These are phyloP conservation scores for Phyllotreta striolata DNA, from an alignment of 2,888 invertebrate genomes.

Conservation along the genomic window DNA sequence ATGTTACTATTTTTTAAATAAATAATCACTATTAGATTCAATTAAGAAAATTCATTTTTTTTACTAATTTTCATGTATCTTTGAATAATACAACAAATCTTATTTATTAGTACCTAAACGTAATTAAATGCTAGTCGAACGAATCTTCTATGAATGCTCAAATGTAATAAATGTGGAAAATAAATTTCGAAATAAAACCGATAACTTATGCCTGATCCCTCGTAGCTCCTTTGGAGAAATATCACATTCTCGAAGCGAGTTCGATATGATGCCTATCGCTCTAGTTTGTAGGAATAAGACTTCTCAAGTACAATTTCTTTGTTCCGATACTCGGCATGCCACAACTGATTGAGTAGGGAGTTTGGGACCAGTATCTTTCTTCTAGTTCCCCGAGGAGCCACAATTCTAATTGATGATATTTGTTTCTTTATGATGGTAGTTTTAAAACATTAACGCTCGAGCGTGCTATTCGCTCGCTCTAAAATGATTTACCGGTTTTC, in stretches of 20 bases:
- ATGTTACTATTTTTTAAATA: too few relatives aligned
- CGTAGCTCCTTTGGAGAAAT: constrained; percentile 45
- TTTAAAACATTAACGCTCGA: constrained; percentile 43
- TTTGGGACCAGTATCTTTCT: constrained; percentile 56
- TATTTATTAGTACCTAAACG: too few relatives aligned
- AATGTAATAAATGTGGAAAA: too few relatives aligned
- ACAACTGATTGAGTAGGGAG: constrained; percentile 61
- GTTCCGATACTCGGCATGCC: constrained; percentile 58
- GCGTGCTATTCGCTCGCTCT: constrained; percentile 30
- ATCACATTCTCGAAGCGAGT: constrained; percentile 56
- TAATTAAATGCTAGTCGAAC: too few relatives aligned
- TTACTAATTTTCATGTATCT: too few relatives aligned
- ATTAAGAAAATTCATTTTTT: too few relatives aligned
- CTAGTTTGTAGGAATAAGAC: constrained; percentile 57
- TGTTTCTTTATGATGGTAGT: constrained; percentile 50
- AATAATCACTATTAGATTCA: too few relatives aligned
- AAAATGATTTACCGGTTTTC: constrained; percentile 24
- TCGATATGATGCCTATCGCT: constrained; percentile 59
- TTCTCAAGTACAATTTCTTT: constrained; percentile 61
- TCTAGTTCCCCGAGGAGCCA: constrained; percentile 51
- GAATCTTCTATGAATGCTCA: too few relatives aligned
- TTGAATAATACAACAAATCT: too few relatives aligned
- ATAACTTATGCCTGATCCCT: constrained; percentile 11
- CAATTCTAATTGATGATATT: constrained; percentile 56
- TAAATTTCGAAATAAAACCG: neutral